Conservation (phyloP, 2,888 invertebrate species). For the Seira sanloemensis region DNA sequence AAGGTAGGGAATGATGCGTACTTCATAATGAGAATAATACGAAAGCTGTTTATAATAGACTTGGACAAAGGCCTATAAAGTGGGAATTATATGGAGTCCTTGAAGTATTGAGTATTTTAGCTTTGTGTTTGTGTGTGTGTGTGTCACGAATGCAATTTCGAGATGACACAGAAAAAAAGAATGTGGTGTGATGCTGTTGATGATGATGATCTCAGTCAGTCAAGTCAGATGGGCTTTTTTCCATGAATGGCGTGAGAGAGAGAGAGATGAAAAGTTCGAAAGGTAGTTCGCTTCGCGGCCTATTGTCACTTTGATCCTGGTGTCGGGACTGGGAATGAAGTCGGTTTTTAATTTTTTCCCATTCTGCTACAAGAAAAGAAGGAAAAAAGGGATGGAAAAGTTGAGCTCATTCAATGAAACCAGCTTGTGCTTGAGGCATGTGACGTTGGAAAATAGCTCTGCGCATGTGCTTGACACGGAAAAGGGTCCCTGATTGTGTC, state of each 20-base stretch:
- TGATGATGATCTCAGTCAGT: slow-evolving; percentile 53
- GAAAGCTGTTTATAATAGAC: slow-evolving; percentile 65
- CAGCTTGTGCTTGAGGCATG: neutral
- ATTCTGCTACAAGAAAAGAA: too few species aligned
- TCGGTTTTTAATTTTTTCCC: too few species aligned
- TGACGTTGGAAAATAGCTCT: too few species aligned
- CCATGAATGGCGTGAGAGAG: slow-evolving; percentile 59
- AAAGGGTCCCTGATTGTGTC: too few species aligned
- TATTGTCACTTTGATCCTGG: slow-evolving; percentile 49
- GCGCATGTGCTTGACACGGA: too few species aligned
- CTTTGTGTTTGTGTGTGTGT: neutral
- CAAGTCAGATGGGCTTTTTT: slow-evolving; percentile 54
- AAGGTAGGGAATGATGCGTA: slow-evolving; percentile 1
- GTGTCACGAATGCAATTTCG: slow-evolving; percentile 33
- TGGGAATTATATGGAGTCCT: slow-evolving; percentile 58
- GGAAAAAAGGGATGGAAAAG: neutral
- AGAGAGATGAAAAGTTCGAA: slow-evolving; percentile 56
- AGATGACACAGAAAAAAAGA: slow-evolving; percentile 35
- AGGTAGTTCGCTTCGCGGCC: too few species aligned
- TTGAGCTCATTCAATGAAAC: neutral
- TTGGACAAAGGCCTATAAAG: slow-evolving; percentile 37
- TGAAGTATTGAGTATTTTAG: slow-evolving; percentile 37
- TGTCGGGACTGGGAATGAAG: neutral
- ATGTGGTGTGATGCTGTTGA: neutral
- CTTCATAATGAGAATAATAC: slow-evolving; percentile 45